phyloP scores from a whole-genome alignment of 2,888 invertebrate genomes.

The Macaria liturata region DNA sequence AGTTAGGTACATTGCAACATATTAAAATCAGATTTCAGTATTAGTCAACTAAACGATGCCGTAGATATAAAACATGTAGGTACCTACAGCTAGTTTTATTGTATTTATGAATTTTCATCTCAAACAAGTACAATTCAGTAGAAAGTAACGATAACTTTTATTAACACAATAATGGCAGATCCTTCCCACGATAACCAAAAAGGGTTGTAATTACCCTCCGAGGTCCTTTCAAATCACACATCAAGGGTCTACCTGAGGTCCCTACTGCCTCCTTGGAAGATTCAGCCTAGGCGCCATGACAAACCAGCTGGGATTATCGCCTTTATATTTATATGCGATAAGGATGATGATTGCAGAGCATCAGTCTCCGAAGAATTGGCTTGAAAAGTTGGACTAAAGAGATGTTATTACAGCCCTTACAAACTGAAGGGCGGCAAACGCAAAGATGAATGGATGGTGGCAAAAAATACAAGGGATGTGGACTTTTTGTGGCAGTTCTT shows the following conservation, averaged over 20 bases:
- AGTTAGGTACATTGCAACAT: no score
- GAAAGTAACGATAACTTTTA: slow-evolving; percentile 18
- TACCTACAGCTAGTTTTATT: no score
- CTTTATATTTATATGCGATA: no score
- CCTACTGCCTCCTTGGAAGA: background rate
- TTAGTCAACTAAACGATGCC: no score
- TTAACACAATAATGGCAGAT: slow-evolving; percentile 19
- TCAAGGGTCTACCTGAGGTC: slow-evolving; percentile 12
- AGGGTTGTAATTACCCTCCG: slow-evolving; percentile 22
- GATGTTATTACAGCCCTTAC: no score
- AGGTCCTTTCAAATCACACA: slow-evolving; percentile 21
- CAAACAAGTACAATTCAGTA: background rate
- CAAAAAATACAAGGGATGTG: slow-evolving; percentile 18
- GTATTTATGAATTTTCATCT: background rate
- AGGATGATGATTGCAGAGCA: no score
- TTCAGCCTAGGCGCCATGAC: no score
- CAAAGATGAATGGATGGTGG: slow-evolving; percentile 15
- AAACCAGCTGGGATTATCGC: no score
- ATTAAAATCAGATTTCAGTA: no score
- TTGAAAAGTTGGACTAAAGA: no score
- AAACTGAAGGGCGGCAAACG: slow-evolving; percentile 3
- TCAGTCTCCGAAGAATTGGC: no score
- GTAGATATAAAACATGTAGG: no score
- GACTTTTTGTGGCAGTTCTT: slow-evolving; percentile 4
- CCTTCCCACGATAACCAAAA: slow-evolving; percentile 32